Evolutionary conservation across 2,797 vertebrate species (phyloP), one percentile per base, ranked within the genome.

Genomic region (Nannoperca obscura): DNA sequence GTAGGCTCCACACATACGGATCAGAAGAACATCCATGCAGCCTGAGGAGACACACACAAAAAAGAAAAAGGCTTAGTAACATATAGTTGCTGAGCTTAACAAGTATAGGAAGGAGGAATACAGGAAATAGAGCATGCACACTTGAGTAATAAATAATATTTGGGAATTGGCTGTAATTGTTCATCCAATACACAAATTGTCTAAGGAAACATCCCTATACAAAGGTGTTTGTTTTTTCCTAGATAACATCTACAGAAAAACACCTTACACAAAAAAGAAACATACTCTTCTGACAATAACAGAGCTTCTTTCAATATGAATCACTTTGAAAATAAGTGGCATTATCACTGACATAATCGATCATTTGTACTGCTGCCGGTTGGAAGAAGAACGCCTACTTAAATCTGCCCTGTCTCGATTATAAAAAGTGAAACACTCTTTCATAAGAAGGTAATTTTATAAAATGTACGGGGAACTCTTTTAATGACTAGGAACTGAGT

Each of bases 11-110:
- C 95, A 96, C 96, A 97, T 96, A 66, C 97, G 96, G 78, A 98
- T 96, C 78, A 98, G 94, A 38, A 98, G 96, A 70, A 98, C 95
- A 65, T 97, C 96, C 84, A 98, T 93, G 86, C 97, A 98, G 74
- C 97, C 97, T 98, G 92, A 40, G 78, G 20, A 74, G 20, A 74
- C 32, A 80, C 44, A 83, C 36, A 80, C 15, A 83, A 63, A 22
- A 38, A 59, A 63, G 8, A 44, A 13, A 42, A 67, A 71, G 8
- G 9, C 4, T 81, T 24, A 69, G 24, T 7, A 27, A 1, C 11
- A 44, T 10, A 32, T 19, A 32, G 4, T 10, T 40, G 2, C 15
- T 44, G 9, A 3, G 9, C 32, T 49, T 6, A 32, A 49, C 17
- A 46, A 55, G 24, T 20, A 27, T 27, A 27, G 24, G 24, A 27